Evolutionary conservation across 2,888 invertebrate species (phyloP).

Genomic region (Gonocerus acuteangulatus): DNA sequence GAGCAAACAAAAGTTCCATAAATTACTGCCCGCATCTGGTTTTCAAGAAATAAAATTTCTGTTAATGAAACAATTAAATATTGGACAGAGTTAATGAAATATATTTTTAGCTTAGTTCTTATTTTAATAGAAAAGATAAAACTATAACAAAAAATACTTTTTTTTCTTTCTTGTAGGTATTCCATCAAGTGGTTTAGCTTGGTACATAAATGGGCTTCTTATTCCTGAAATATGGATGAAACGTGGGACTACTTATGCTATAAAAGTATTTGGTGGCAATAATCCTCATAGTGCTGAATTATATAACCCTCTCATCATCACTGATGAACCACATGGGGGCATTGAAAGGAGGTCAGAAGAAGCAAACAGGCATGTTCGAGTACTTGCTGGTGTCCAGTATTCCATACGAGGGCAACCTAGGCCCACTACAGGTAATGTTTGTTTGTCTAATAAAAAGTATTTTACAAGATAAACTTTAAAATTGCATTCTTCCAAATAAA

Average conservation of each 20-base stretch:
- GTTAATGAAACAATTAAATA: no score
- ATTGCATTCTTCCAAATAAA: no score
- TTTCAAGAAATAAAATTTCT: no score
- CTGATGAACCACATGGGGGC: slow-evolving; percentile 76
- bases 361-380: slow-evolving; percentile 62
- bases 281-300: slow-evolving; percentile 76
- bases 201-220: slow-evolving; percentile 88
- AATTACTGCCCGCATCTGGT: background rate
- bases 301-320: slow-evolving; percentile 85
- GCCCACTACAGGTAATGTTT: slow-evolving; percentile 61
- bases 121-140: no score
- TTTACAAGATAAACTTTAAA: no score
- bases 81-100: no score
- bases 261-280: slow-evolving; percentile 74
- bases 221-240: slow-evolving; percentile 81
- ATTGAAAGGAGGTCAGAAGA: slow-evolving; percentile 64
- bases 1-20: no score
- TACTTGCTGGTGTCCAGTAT: slow-evolving; percentile 70
- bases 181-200: slow-evolving; percentile 65
- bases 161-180: slow-evolving; percentile 46
- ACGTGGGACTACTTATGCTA: slow-evolving; percentile 75
- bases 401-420: slow-evolving; percentile 73
- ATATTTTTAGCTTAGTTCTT: no score
- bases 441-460: no score
- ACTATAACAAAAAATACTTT: no score